Conservation (phyloP, 2,888 invertebrate species). For the Cheilosia scutellata region DNA sequence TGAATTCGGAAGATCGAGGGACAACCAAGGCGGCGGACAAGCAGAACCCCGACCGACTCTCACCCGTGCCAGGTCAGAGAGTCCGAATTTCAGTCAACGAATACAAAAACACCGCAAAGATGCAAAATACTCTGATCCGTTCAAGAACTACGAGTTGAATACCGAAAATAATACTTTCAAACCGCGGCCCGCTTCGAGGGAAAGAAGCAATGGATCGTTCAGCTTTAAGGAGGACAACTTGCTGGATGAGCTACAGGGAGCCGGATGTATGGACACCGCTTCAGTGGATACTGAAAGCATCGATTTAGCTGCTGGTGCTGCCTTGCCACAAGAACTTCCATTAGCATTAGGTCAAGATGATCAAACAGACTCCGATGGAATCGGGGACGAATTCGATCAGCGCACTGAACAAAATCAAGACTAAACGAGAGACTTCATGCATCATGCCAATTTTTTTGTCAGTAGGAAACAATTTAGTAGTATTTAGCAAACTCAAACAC, state of each 20-base stretch:
- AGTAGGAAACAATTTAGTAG: conserved; percentile 23
- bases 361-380: conserved; percentile 55
- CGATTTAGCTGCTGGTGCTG: conserved; percentile 45
- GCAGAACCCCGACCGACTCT: conserved; percentile 78
- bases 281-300: conserved; percentile 55
- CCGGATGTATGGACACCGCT: conserved; percentile 41
- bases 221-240: conserved; percentile 50
- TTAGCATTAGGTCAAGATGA: conserved; percentile 42
- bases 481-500: conserved; percentile 8
- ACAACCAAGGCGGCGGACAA: conserved; percentile 76
- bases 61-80: conserved; percentile 83
- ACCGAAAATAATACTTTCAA: conserved; percentile 82
- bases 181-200: conserved; percentile 76
- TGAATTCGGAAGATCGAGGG: conserved; percentile 83
- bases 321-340: conserved; percentile 26
- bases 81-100: conserved; percentile 81
- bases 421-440: conserved; percentile 42
- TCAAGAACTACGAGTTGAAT: conserved; percentile 83
- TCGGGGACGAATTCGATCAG: conserved; percentile 56
- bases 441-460: conserved; percentile 66
- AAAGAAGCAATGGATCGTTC: conserved; percentile 50
- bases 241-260: conserved; percentile 42
- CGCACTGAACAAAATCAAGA: conserved; percentile 61
- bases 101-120: conserved; percentile 76
- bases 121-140: conserved; percentile 81